Evolutionary conservation across 2,888 invertebrate genomes (phyloP).

Genomic region (Eilema sororculum): DNA sequence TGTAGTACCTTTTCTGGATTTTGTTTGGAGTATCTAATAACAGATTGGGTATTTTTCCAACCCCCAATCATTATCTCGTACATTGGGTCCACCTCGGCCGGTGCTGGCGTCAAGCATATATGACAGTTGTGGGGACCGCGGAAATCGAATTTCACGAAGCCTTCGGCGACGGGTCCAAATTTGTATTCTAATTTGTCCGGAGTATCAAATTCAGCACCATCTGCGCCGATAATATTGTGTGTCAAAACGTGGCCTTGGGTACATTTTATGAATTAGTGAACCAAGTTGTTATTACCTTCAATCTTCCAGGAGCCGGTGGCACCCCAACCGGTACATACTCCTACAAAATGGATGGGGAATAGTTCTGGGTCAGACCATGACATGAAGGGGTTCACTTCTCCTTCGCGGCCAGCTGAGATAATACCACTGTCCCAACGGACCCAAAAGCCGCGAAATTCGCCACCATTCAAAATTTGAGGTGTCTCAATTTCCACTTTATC

Average conservation of each 20-base stretch:
- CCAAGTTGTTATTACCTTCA: conserved; percentile 86
- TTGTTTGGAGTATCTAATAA: conserved; percentile 88
- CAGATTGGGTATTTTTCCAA: conserved; percentile 89
- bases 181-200: conserved; percentile 87
- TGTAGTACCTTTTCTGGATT: conserved; percentile 88
- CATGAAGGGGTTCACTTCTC: conserved; percentile 91
- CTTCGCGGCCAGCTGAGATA: conserved; percentile 91
- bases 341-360: conserved; percentile 91
- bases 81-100: conserved; percentile 87
- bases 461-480: conserved; percentile 90
- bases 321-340: conserved; percentile 95
- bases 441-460: conserved; percentile 95
- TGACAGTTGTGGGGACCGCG: conserved; percentile 89
- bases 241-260: conserved; percentile 76
- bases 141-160: conserved; percentile 86
- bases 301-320: conserved; percentile 93
- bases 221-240: conserved; percentile 75
- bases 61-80: conserved; percentile 90
- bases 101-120: conserved; percentile 86
- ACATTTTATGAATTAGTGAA: conserved; percentile 70
- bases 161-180: conserved; percentile 86
- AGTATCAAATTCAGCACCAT: conserved; percentile 85
- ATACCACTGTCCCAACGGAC: conserved; percentile 91
- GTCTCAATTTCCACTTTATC: conserved; percentile 91
- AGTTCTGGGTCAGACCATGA: conserved; percentile 91